A percentile compares a stretch with the other conserved stretches of the same genome.
Conservation (phyloP, 2,888 invertebrate species). For the Troilus luridus region DNA sequence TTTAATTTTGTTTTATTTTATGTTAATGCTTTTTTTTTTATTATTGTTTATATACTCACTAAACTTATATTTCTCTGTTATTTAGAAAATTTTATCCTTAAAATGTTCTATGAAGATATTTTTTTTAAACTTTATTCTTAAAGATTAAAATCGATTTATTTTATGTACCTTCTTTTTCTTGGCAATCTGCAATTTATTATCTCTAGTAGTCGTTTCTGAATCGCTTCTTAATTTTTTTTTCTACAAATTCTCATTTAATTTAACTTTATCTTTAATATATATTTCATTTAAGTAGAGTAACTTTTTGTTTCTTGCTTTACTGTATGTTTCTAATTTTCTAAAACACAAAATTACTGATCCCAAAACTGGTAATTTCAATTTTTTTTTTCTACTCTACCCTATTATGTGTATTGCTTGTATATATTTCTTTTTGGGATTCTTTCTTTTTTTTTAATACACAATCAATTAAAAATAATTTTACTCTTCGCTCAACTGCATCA, state of each 20-base stretch:
- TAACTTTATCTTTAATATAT: slow-evolving; percentile 56
- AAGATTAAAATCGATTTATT: slow-evolving; percentile 1
- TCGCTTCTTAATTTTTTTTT: slow-evolving; percentile 34
- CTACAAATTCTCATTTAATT: slow-evolving; percentile 5
- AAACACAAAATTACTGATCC: slow-evolving; percentile 36
- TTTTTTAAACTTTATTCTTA: slow-evolving; percentile 14
- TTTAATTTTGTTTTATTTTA: slow-evolving; percentile 67
- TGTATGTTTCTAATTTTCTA: slow-evolving; percentile 34
- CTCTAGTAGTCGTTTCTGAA: slow-evolving; percentile 27
- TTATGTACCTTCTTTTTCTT: slow-evolving; percentile 26
- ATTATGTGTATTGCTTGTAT: slow-evolving; percentile 45
- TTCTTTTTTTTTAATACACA: slow-evolving; percentile 48
- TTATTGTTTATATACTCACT: slow-evolving; percentile 61
- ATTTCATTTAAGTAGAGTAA: slow-evolving; percentile 48
- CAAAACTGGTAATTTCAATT: slow-evolving; percentile 19
- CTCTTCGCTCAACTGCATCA: not conserved
- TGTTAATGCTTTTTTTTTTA: slow-evolving; percentile 67
- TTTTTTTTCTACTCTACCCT: slow-evolving; percentile 41
- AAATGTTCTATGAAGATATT: not conserved
- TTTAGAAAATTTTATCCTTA: slow-evolving; percentile 16
- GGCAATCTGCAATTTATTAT: slow-evolving; percentile 14
- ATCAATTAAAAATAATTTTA: not conserved
- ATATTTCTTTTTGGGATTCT: slow-evolving; percentile 60
- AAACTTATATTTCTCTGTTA: slow-evolving; percentile 51
- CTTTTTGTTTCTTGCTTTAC: slow-evolving; percentile 34